Evolutionary conservation across 2,797 vertebrate species (phyloP).

Genomic region (Pseudomugil tenellus): DNA sequence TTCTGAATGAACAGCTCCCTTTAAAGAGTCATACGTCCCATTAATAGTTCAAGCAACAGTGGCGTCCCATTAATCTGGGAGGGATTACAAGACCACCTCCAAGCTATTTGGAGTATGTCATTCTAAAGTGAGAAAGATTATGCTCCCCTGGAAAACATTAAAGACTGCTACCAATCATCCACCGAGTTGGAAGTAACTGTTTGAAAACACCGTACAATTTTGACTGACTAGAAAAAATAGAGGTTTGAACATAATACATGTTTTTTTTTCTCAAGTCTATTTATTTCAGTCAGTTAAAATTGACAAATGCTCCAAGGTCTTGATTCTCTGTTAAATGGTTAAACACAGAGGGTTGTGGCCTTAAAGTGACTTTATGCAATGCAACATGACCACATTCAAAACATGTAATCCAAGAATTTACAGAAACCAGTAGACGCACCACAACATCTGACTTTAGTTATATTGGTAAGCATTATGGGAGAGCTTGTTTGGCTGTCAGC

Average conservation of each 20-base stretch:
- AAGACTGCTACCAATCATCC: too few species aligned
- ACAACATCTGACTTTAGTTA: constrained; percentile 2
- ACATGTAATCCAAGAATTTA: background rate
- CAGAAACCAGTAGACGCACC: constrained; percentile 12
- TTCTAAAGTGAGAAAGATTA: background rate
- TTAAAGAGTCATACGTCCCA: too few species aligned
- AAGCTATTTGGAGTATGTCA: background rate
- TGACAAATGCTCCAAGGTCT: too few species aligned
- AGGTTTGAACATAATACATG: too few species aligned
- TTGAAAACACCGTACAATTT: background rate
- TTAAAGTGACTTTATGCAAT: background rate
- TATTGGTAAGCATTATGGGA: background rate
- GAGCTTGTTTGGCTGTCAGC: background rate
- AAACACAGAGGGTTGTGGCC: background rate
- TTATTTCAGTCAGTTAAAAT: background rate
- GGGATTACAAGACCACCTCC: background rate
- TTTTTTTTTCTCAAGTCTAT: too few species aligned
- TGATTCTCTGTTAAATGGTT: background rate
- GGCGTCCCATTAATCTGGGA: background rate
- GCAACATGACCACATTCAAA: background rate
- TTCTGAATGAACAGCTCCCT: too few species aligned
- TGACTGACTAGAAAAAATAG: too few species aligned
- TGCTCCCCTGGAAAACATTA: too few species aligned
- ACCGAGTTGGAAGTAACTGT: too few species aligned
- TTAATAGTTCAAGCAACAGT: background rate